These are phyloP conservation scores for Cephus nigrinus DNA, from an alignment of 2,888 invertebrate genomes.

Conservation along the genomic window DNA sequence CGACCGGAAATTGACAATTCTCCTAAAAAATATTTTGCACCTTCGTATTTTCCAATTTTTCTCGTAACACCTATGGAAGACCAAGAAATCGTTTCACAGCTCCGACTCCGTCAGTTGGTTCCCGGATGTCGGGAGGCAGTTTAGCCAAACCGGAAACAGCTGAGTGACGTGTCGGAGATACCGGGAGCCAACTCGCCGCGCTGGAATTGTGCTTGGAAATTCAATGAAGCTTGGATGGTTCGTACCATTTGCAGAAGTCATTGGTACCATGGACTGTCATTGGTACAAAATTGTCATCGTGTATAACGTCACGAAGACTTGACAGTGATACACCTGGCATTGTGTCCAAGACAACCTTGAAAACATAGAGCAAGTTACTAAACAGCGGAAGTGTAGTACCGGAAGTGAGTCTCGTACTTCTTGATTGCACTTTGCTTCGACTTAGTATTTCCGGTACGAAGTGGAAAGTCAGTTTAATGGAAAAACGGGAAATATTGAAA, in stretches of 20 bases:
- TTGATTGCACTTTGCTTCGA: neutral
- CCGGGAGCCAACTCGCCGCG: constrained; percentile 41
- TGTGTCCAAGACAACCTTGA: neutral
- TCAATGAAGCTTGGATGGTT: constrained; percentile 38
- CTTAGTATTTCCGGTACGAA: neutral
- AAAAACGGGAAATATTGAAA: neutral
- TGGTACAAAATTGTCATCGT: neutral
- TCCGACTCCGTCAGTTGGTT: neutral
- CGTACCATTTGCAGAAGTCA: neutral
- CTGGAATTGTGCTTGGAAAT: constrained; percentile 46
- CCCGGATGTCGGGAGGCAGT: neutral
- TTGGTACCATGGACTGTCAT: neutral
- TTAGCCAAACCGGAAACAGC: constrained; percentile 38
- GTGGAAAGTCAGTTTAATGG: neutral
- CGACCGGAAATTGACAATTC: too few species aligned
- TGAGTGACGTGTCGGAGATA: constrained; percentile 45
- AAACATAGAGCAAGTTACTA: neutral
- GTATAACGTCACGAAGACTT: neutral
- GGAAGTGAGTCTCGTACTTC: neutral
- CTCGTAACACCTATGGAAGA: neutral
- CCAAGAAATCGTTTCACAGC: neutral
- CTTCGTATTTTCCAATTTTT: neutral
- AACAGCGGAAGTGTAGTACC: neutral
- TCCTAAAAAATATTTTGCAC: neutral
- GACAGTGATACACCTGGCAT: neutral